Base-by-base conservation (phyloP, 2,797 vertebrate species). In the Tachyglossus aculeatus region DNA sequence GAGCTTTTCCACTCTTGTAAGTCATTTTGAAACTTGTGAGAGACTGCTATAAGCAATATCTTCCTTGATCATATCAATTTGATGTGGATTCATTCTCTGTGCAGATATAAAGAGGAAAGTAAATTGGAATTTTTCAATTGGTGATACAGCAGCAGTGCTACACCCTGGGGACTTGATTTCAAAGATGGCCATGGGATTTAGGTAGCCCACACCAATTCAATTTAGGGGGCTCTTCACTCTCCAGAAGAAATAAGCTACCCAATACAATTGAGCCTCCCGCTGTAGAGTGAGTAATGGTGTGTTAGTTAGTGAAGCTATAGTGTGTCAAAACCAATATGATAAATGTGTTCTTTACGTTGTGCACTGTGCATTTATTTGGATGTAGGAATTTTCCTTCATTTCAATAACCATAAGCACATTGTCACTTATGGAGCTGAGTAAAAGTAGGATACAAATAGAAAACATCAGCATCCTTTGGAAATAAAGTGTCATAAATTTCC, bases 31-130 rank as follows among this genome's bases (percentile, higher is more conserved):
- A 90, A 81, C 44, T 73, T 81, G 63, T 74, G 68, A 89, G 83
- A 83, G 55, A 56, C 38, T 88, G 77, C 85, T 81, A 67, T 44
- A 84, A 83, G 76, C 63, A 77, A 77, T 84, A 82, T 84, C 67
- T 86, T 86, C 59, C 59, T 74, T 77, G 80, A 88, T 88, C 73
- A 78, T 84, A 85, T 81, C 84, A 89, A 84, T 91, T 80, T 84
- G 67, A 82, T 87, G 70, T 85, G 64, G 69, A 67, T 52, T 84
- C 66, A 86, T 86, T 90, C 74, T 84, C 70, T 75, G 63, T 69
- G 74, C 57, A 83, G 74, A 81, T 88, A 81, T 87, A 79, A 88
- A 88, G 65, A 74, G 67, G 54, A 84, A 88, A 86, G 41, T 67
- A 87, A 91, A 89, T 88, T 86, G 80, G 71, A 89, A 51, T 71